Conservation (phyloP, 2,888 invertebrate genomes). For the Pegoplata infirma region DNA sequence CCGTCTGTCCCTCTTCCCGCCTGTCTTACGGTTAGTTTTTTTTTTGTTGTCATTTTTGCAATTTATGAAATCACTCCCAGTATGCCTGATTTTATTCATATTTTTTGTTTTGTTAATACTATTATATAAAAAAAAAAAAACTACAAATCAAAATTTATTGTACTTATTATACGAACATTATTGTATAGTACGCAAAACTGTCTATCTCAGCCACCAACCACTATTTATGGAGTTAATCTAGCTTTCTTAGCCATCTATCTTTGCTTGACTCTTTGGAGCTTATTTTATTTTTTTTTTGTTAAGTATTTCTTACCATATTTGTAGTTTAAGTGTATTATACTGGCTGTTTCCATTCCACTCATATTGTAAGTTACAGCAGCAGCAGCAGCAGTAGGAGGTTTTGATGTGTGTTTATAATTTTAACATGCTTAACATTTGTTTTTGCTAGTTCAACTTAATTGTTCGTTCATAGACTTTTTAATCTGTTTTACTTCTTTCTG, state of each 20-base stretch:
- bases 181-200: neutral
- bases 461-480: slow-evolving; percentile 31
- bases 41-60: slow-evolving; percentile 54
- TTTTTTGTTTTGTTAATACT: slow-evolving; percentile 22
- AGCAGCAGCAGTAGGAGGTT: slow-evolving; percentile 44
- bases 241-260: slow-evolving; percentile 46
- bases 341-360: too few relatives aligned
- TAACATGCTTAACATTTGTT: slow-evolving; percentile 49
- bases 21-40: slow-evolving; percentile 22
- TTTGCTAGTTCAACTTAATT: slow-evolving; percentile 49
- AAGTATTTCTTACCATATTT: slow-evolving; percentile 2
- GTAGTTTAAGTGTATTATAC: too few relatives aligned
- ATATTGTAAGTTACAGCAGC: neutral
- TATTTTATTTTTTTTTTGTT: neutral
- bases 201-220: neutral
- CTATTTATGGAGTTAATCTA: slow-evolving; percentile 43
- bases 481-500: slow-evolving; percentile 45
- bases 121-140: slow-evolving; percentile 36
- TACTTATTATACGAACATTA: neutral
- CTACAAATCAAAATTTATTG: slow-evolving; percentile 28
- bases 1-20: neutral
- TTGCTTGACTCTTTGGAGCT: slow-evolving; percentile 1
- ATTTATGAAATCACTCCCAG: slow-evolving; percentile 50
- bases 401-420: slow-evolving; percentile 40
- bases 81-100: slow-evolving; percentile 12